These are phyloP conservation scores for Leptopilina myrica DNA, from an alignment of 2,888 invertebrate species.

Conservation along the genomic window DNA sequence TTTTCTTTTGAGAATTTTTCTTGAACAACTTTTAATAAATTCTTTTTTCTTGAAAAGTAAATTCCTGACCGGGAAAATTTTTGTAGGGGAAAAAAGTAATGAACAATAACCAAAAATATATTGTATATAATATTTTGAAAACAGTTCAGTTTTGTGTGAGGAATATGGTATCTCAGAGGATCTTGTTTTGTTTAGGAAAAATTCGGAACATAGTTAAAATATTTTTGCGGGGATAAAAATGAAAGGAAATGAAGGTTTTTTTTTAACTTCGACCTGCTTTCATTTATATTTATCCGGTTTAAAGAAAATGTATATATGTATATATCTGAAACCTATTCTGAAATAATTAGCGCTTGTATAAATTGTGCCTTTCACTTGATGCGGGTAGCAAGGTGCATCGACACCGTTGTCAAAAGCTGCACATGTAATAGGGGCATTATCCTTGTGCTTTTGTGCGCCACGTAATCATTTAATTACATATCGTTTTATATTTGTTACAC, in stretches of 20 bases:
- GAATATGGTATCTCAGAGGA: too few species aligned
- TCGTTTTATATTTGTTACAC: neutral
- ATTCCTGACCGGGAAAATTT: too few species aligned
- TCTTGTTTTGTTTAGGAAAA: too few species aligned
- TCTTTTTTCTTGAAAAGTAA: too few species aligned
- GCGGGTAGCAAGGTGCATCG: constrained; percentile 66
- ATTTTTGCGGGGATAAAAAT: neutral
- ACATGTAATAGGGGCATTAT: constrained; percentile 58
- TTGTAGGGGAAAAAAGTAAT: too few species aligned
- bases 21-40: too few species aligned
- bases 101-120: too few species aligned
- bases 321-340: constrained; percentile 46
- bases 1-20: too few species aligned
- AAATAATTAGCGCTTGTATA: constrained; percentile 47
- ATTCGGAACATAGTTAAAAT: too few species aligned
- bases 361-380: constrained; percentile 53
- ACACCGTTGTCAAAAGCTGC: constrained; percentile 42
- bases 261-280: neutral
- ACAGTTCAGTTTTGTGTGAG: too few species aligned
- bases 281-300: neutral
- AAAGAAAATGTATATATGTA: neutral
- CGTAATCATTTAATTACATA: constrained; percentile 26
- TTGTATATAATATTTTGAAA: too few species aligned
- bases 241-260: neutral
- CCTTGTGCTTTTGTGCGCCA: constrained; percentile 48